A percentile compares a stretch with the other conserved stretches of the same genome.
Evolutionary conservation across 2,888 invertebrate genomes (phyloP).

Genomic region (Limnephilus lunatus): DNA sequence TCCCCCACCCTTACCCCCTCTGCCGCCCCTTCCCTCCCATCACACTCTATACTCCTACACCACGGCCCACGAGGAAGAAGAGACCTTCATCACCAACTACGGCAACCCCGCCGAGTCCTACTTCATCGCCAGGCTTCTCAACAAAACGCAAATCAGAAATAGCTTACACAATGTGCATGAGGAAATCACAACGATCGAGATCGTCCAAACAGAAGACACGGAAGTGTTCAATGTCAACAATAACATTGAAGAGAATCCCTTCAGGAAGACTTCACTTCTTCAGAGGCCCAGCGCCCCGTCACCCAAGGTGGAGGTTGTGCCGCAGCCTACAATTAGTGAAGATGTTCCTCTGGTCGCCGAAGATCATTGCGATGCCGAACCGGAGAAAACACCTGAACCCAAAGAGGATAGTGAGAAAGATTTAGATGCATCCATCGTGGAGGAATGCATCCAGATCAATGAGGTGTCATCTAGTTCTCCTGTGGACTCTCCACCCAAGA

Average conservation of each 20-base stretch:
- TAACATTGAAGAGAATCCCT: slow-evolving; percentile 56
- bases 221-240: slow-evolving; percentile 51
- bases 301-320: slow-evolving; percentile 34
- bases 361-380: slow-evolving; percentile 37
- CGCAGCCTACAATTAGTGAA: neutral
- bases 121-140: slow-evolving; percentile 74
- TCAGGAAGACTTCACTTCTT: slow-evolving; percentile 55
- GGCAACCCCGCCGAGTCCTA: slow-evolving; percentile 76
- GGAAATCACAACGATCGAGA: slow-evolving; percentile 69
- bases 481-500: slow-evolving; percentile 72
- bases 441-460: slow-evolving; percentile 80
- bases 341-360: slow-evolving; percentile 20
- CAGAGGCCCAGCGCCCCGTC: slow-evolving; percentile 50
- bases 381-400: neutral
- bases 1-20: slow-evolving; percentile 49
- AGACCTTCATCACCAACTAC: slow-evolving; percentile 72
- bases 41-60: slow-evolving; percentile 35
- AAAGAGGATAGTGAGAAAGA: slow-evolving; percentile 32
- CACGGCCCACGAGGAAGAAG: slow-evolving; percentile 67
- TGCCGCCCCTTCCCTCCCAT: neutral
- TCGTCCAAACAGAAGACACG: slow-evolving; percentile 24
- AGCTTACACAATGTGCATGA: slow-evolving; percentile 73
- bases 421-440: slow-evolving; percentile 64
- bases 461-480: slow-evolving; percentile 82
- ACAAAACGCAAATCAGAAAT: slow-evolving; percentile 72